Conservation (phyloP, 2,797 vertebrate genomes). For the Craterocephalus amniculus region DNA sequence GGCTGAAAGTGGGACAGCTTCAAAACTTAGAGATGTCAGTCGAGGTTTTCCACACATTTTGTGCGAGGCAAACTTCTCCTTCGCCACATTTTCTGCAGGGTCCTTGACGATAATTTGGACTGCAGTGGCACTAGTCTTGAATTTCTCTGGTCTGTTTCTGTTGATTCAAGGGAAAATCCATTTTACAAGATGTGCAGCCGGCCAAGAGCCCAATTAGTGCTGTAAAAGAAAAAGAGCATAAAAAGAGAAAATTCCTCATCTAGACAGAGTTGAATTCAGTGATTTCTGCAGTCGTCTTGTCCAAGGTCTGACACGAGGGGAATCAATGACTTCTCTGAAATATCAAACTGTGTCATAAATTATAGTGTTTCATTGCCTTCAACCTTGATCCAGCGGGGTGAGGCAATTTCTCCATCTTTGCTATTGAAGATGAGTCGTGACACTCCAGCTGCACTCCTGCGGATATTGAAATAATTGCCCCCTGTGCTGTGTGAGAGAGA, state of each 20-base stretch:
- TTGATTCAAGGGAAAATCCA: slow-evolving; percentile 75
- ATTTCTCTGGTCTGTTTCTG: slow-evolving; percentile 66
- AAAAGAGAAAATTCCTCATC: slow-evolving; percentile 29
- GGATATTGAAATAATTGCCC: slow-evolving; percentile 79
- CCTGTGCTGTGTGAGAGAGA: slow-evolving; percentile 60
- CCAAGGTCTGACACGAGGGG: slow-evolving; percentile 70
- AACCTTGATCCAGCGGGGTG: slow-evolving; percentile 70
- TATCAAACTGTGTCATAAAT: slow-evolving; percentile 77
- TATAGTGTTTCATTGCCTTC: slow-evolving; percentile 70
- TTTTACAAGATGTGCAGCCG: slow-evolving; percentile 66
- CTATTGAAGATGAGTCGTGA: slow-evolving; percentile 58
- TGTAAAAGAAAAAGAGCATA: slow-evolving; percentile 38
- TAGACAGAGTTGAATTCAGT: slow-evolving; percentile 58
- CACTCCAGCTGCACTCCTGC: slow-evolving; percentile 68
- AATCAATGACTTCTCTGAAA: slow-evolving; percentile 76
- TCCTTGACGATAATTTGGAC: slow-evolving; percentile 42
- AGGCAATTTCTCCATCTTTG: slow-evolving; percentile 68
- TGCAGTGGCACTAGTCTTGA: slow-evolving; percentile 35
- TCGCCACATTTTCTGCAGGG: slow-evolving; percentile 21
- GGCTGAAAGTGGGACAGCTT: slow-evolving; percentile 54
- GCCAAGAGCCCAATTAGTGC: slow-evolving; percentile 77
- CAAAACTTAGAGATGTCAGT: slow-evolving; percentile 28
- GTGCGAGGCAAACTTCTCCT: slow-evolving; percentile 26
- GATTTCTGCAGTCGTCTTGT: slow-evolving; percentile 61
- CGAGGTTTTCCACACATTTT: slow-evolving; percentile 10